Evolutionary conservation across 2,888 invertebrate genomes (phyloP).

Genomic region (Platycnemis pennipes): DNA sequence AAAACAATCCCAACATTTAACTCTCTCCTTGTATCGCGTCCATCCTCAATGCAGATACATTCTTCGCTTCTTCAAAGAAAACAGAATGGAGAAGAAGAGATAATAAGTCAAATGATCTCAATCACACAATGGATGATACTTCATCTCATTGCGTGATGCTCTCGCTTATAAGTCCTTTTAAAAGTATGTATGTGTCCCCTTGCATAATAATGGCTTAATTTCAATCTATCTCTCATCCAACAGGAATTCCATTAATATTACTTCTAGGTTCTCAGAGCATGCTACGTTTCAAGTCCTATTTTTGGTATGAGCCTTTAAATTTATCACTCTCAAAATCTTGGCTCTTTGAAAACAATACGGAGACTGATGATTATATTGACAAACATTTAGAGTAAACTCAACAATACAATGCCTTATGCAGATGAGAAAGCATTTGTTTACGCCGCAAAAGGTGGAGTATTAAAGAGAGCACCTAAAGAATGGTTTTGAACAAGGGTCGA

Average conservation of each 20-base stretch:
- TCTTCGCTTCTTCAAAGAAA: background rate
- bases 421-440: background rate
- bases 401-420: conserved; percentile 22
- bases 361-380: conserved; percentile 7
- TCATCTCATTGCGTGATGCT: background rate
- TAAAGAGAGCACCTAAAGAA: background rate
- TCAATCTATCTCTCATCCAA: background rate
- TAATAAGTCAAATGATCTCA: background rate
- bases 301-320: background rate
- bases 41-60: background rate
- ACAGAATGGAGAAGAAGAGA: background rate
- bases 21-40: background rate
- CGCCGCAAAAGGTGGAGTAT: background rate
- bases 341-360: background rate
- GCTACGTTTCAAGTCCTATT: background rate
- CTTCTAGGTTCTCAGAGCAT: background rate
- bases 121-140: background rate
- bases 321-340: background rate
- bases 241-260: background rate
- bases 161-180: background rate
- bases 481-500: background rate
- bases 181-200: background rate
- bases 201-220: background rate
- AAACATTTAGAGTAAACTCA: conserved; percentile 12
- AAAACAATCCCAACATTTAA: background rate